phyloP scores from a whole-genome alignment of 1,140 invertebrate genomes.

The Venturia canescens region DNA sequence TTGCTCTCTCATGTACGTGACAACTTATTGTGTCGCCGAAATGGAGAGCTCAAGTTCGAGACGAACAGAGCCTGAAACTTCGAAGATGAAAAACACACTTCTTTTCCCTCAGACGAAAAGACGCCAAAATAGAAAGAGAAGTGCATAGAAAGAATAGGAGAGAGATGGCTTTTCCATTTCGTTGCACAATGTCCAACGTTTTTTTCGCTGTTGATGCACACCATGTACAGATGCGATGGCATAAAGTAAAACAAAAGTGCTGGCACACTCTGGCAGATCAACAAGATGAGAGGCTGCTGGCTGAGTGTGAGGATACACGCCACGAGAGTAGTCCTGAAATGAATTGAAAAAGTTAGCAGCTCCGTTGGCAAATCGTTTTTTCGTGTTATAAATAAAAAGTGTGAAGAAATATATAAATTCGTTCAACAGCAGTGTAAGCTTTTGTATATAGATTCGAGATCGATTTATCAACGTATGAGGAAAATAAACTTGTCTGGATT shows the following conservation, averaged over 20 bases:
- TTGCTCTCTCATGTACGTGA: background rate
- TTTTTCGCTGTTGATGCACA: slow-evolving; percentile 2
- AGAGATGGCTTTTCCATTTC: slow-evolving; percentile 13
- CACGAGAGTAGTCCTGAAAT: background rate
- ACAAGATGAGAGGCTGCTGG: background rate
- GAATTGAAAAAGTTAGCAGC: slow-evolving; percentile 20
- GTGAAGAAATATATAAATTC: slow-evolving; percentile 5
- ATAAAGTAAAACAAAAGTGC: slow-evolving; percentile 8
- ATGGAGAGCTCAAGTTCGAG: background rate
- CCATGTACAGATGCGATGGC: background rate
- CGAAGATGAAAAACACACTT: slow-evolving; percentile 15
- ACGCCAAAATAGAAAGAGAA: background rate
- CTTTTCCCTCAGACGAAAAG: background rate
- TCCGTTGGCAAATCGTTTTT: background rate
- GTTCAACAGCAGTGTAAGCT: background rate
- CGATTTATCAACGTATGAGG: background rate
- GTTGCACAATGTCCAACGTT: slow-evolving; percentile 8
- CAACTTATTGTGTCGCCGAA: background rate
- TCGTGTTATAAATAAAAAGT: slow-evolving; percentile 11
- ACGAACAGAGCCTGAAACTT: background rate
- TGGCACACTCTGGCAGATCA: slow-evolving; percentile 8
- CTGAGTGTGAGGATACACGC: background rate
- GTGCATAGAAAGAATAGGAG: background rate
- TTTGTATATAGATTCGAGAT: background rate
- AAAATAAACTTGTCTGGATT: background rate